phyloP scores from a whole-genome alignment of 2,888 invertebrate genomes.

The Pammene fasciana region DNA sequence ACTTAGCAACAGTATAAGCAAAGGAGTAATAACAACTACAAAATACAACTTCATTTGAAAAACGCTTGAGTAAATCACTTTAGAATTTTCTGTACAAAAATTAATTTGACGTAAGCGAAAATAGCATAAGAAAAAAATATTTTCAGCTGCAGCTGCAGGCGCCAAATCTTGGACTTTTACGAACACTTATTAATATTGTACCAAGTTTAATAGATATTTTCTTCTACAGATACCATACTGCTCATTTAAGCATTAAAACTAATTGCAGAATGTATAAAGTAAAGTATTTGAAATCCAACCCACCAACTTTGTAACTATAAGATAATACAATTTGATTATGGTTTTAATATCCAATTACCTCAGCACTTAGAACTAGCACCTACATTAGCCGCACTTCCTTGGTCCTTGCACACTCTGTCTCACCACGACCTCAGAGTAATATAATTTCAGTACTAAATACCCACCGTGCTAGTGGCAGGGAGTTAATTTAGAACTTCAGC shows the following conservation, averaged over 20 bases:
- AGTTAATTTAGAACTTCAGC: slow-evolving; percentile 50
- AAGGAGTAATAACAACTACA: not conserved
- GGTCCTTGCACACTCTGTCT: not conserved
- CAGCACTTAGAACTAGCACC: not conserved
- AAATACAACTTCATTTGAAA: not conserved
- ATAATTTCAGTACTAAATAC: slow-evolving; percentile 50
- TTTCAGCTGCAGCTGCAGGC: too few relatives aligned
- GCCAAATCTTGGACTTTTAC: too few relatives aligned
- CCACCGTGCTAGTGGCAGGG: slow-evolving; percentile 43
- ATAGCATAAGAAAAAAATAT: too few relatives aligned
- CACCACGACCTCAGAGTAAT: slow-evolving; percentile 34
- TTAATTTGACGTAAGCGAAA: too few relatives aligned
- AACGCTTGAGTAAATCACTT: not conserved
- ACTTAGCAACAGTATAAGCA: not conserved
- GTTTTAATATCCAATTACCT: slow-evolving; percentile 4
- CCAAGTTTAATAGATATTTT: too few relatives aligned
- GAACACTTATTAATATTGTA: too few relatives aligned
- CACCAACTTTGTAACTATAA: not conserved
- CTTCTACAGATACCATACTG: too few relatives aligned
- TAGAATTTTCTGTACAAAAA: not conserved
- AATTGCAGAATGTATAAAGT: not conserved
- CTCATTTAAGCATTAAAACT: too few relatives aligned
- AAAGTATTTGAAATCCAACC: not conserved
- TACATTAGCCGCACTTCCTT: not conserved
- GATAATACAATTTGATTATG: not conserved